Percentiles rank a stretch among this genome's conserved stretches.
Conservation (phyloP, 2,113 vertebrate species). For the Diglossa brunneiventris region DNA sequence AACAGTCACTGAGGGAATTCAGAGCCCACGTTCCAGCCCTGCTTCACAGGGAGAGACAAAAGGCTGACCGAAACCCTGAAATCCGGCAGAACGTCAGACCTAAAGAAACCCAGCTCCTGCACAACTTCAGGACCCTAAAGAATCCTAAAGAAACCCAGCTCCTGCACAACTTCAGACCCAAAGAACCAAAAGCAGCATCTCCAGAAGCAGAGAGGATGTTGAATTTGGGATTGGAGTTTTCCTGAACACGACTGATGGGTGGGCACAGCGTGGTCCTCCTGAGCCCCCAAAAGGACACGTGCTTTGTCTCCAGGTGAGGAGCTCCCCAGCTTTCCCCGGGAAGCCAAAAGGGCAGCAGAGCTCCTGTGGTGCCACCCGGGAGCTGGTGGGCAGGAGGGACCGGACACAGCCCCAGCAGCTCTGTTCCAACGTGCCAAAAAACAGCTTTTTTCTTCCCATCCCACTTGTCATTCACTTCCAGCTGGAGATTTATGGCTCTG, state of each 20-base stretch:
- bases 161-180: not conserved
- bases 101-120: too few relatives aligned
- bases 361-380: not conserved
- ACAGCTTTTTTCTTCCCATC: not conserved
- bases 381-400: not conserved
- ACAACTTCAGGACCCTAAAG: not conserved
- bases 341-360: not conserved
- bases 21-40: not conserved
- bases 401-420: not conserved
- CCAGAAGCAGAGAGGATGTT: not conserved
- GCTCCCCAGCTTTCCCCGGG: not conserved
- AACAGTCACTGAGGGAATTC: rapidly evolving
- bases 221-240: not conserved
- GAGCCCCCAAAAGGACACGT: not conserved
- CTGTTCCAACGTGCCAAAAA: not conserved
- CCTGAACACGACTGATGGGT: rapidly evolving
- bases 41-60: rapidly evolving
- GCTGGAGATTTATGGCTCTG: constrained; percentile 5
- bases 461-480: not conserved
- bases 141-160: too few relatives aligned
- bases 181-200: rapidly evolving
- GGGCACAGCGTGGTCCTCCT: not conserved
- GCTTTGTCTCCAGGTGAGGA: not conserved
- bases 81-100: not conserved
- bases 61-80: not conserved